Conservation (phyloP, 2,113 vertebrate species). For the Pholis gunnellus region DNA sequence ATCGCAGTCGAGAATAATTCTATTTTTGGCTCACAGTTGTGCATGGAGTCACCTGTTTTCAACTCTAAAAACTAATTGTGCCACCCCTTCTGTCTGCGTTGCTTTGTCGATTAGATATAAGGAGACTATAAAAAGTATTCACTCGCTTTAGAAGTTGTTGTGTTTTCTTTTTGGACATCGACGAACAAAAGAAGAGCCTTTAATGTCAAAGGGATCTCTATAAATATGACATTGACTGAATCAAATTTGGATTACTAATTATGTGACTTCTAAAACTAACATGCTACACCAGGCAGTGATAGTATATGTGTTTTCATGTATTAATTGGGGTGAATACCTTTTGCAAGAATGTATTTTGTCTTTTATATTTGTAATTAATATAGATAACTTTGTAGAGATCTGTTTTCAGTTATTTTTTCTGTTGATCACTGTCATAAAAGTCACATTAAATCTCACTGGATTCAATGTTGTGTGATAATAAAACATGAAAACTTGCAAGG, state of each 20-base stretch:
- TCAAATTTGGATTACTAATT: not conserved
- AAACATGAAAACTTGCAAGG: not conserved
- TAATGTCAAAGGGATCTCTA: constrained; percentile 2
- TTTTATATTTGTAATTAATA: not conserved
- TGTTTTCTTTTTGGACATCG: not conserved
- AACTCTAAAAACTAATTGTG: not conserved
- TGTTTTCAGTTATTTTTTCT: not conserved
- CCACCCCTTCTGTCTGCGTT: not conserved
- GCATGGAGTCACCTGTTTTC: not conserved
- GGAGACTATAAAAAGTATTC: not conserved
- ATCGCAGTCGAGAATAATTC: constrained; percentile 6
- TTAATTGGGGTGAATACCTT: not conserved
- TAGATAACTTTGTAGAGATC: not conserved
- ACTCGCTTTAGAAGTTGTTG: not conserved
- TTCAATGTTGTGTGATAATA: constrained; percentile 5
- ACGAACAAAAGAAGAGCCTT: constrained; percentile 2
- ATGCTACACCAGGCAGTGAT: not conserved
- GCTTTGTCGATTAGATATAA: constrained; percentile 5
- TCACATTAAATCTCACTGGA: not conserved
- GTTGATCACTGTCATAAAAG: not conserved
- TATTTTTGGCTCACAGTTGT: not conserved
- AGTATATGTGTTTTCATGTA: not conserved
- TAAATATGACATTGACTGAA: not conserved
- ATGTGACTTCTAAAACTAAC: not conserved
- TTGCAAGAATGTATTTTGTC: not conserved